Conservation (phyloP, 1,140 invertebrate genomes). For the Aphis craccivora region DNA sequence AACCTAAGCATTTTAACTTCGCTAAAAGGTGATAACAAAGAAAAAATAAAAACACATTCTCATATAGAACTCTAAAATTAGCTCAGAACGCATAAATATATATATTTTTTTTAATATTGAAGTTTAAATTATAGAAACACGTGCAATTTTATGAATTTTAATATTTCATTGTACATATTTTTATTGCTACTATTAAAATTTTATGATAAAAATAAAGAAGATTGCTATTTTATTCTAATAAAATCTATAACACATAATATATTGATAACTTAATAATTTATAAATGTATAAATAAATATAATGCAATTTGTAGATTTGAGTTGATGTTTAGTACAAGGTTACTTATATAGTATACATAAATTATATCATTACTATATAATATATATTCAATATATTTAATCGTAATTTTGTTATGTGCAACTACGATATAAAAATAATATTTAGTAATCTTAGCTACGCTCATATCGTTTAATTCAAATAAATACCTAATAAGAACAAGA, state of each 20-base stretch:
- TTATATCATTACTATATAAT: neutral
- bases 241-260: neutral
- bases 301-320: neutral
- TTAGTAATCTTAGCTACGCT: neutral
- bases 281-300: neutral
- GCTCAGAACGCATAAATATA: too few relatives aligned
- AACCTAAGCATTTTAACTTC: neutral
- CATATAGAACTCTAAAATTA: neutral
- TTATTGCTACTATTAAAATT: too few relatives aligned
- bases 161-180: neutral
- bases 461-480: neutral
- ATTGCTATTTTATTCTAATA: neutral
- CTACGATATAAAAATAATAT: neutral
- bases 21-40: neutral
- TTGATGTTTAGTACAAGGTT: neutral
- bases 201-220: too few relatives aligned
- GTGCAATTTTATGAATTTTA: neutral
- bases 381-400: neutral
- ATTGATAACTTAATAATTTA: neutral
- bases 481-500: neutral
- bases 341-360: neutral
- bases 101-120: too few relatives aligned
- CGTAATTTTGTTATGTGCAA: neutral
- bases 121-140: too few relatives aligned
- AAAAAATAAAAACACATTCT: neutral